Percentiles rank a stretch among this genome's conserved stretches.
phyloP scores from a whole-genome alignment of 2,113 vertebrate species.

The Aegithalos caudatus region DNA sequence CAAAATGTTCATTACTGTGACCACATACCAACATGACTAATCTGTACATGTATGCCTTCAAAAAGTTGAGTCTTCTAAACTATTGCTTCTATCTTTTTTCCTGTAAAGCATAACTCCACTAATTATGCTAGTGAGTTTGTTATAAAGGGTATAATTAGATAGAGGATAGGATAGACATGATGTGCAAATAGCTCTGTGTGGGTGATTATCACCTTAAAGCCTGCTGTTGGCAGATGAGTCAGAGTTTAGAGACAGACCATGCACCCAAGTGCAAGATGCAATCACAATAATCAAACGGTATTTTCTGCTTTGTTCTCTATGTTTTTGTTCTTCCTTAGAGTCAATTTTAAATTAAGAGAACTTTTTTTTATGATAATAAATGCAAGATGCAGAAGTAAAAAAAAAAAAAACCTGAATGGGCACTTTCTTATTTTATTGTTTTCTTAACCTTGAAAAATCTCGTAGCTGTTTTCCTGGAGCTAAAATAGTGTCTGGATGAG shows the following conservation, averaged over 20 bases:
- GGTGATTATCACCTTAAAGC: slow-evolving; percentile 60
- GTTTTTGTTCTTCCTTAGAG: not conserved
- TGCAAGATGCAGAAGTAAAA: not conserved
- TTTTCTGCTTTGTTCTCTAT: slow-evolving; percentile 28
- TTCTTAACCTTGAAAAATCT: slow-evolving; percentile 21
- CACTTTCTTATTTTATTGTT: not conserved
- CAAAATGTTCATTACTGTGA: slow-evolving; percentile 38
- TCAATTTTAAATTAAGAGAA: not conserved
- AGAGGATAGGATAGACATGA: slow-evolving; percentile 41
- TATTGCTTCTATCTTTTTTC: slow-evolving; percentile 30
- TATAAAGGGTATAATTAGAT: slow-evolving; percentile 60
- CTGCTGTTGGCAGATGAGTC: slow-evolving; percentile 47
- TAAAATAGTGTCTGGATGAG: not conserved
- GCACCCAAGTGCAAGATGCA: slow-evolving; percentile 15
- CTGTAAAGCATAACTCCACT: slow-evolving; percentile 39
- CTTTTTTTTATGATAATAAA: not conserved
- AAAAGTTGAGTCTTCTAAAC: slow-evolving; percentile 6
- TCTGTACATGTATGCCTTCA: slow-evolving; percentile 19
- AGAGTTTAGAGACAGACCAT: slow-evolving; percentile 36
- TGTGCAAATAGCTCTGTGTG: slow-evolving; percentile 63
- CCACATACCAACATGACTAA: slow-evolving; percentile 29
- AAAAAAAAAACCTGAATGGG: not conserved
- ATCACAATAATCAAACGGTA: slow-evolving; percentile 9
- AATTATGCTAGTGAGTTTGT: slow-evolving; percentile 62
- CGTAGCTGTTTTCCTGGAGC: not conserved